phyloP scores from a whole-genome alignment of 2,113 vertebrate species.

The Tricholaema leucomelas region DNA sequence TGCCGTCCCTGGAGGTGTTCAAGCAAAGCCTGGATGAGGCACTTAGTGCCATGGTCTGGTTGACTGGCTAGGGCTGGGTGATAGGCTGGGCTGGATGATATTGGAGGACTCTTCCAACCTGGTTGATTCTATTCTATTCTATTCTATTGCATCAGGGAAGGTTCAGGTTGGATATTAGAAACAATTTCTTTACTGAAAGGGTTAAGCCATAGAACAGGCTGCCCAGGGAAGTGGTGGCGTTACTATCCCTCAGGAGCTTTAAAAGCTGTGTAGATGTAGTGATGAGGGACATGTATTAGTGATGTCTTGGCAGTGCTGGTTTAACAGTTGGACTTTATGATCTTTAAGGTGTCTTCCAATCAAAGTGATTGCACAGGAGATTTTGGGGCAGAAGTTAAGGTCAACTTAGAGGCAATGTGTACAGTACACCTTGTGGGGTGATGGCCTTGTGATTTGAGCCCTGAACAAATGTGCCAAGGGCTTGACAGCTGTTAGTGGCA shows the following conservation, averaged over 20 bases:
- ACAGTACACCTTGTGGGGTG: rapidly evolving
- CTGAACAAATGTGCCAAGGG: rapidly evolving
- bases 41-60: no score
- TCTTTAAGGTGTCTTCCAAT: neutral
- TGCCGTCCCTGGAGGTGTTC: no score
- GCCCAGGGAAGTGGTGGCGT: neutral
- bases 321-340: neutral
- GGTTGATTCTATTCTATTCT: no score
- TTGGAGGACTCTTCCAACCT: no score
- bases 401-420: rapidly evolving
- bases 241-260: neutral
- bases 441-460: rapidly evolving
- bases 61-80: no score
- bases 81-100: no score
- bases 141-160: neutral
- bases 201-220: neutral
- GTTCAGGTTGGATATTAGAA: neutral
- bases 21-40: no score
- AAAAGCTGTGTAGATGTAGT: neutral
- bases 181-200: neutral
- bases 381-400: neutral
- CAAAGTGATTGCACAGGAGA: neutral
- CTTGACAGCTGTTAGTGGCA: neutral
- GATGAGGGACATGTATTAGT: neutral
- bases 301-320: neutral